Evolutionary conservation across 1,140 invertebrate species (phyloP).

Genomic region (Ruditapes philippinarum): DNA sequence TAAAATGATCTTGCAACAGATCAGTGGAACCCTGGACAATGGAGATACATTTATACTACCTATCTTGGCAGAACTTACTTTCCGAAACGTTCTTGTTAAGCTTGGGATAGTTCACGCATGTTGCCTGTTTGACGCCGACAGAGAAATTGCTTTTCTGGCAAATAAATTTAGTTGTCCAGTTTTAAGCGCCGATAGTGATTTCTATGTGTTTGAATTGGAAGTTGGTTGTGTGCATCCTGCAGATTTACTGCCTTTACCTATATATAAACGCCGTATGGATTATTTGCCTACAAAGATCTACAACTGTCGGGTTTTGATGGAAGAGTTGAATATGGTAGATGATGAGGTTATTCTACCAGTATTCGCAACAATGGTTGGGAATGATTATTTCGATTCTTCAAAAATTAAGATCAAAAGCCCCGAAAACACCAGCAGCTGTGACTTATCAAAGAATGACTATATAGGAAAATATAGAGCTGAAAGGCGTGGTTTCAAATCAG

Average conservation of each 20-base stretch:
- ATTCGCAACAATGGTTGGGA: constrained; percentile 93
- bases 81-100: constrained; percentile 90
- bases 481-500: too few relatives aligned
- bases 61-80: constrained; percentile 90
- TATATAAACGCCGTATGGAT: constrained; percentile 35
- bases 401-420: constrained; percentile 90
- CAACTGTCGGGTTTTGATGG: constrained; percentile 90
- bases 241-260: constrained; percentile 75
- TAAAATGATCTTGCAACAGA: neutral
- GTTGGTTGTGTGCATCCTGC: constrained; percentile 91
- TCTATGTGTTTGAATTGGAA: constrained; percentile 93
- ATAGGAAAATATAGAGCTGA: too few relatives aligned
- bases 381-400: constrained; percentile 93
- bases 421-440: too few relatives aligned
- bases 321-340: constrained; percentile 84
- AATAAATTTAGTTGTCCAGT: constrained; percentile 93
- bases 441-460: too few relatives aligned
- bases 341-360: constrained; percentile 90
- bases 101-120: constrained; percentile 90
- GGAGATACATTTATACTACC: constrained; percentile 80
- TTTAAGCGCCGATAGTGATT: constrained; percentile 96
- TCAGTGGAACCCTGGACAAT: constrained; percentile 70
- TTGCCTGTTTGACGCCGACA: constrained; percentile 95
- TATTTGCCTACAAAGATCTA: constrained; percentile 91
- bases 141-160: constrained; percentile 93